Conservation (phyloP, 2,113 vertebrate genomes). For the Fulmarus glacialis region DNA sequence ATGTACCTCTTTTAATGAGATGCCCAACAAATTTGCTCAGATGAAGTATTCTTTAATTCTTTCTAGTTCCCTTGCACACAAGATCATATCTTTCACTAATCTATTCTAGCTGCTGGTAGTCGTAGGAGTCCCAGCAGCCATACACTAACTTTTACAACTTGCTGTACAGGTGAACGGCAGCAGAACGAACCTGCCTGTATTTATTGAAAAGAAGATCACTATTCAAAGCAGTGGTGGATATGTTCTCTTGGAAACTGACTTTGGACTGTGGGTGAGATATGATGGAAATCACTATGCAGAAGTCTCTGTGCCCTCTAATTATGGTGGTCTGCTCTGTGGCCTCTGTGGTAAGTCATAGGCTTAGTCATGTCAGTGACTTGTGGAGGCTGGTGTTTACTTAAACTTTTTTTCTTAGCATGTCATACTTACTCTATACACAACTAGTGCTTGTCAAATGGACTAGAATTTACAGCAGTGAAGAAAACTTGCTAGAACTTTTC, state of each 20-base stretch:
- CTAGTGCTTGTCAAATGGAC: neutral
- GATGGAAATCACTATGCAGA: slow-evolving; percentile 89
- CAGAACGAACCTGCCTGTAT: slow-evolving; percentile 74
- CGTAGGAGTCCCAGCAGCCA: neutral
- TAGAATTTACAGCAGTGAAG: neutral
- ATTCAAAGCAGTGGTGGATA: slow-evolving; percentile 85
- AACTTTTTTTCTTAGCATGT: neutral
- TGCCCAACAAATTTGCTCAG: neutral
- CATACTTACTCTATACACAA: neutral
- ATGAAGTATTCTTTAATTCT: neutral
- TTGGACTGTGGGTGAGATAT: slow-evolving; percentile 84
- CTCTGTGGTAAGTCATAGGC: slow-evolving; percentile 82
- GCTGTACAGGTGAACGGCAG: slow-evolving; percentile 76
- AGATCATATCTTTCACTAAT: neutral
- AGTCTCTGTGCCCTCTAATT: slow-evolving; percentile 79
- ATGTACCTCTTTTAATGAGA: neutral
- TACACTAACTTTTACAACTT: neutral
- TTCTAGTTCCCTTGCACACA: neutral
- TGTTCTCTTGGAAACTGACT: slow-evolving; percentile 82
- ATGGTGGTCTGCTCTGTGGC: slow-evolving; percentile 82
- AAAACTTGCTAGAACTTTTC: neutral
- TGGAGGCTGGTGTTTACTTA: neutral
- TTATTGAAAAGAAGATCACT: slow-evolving; percentile 62
- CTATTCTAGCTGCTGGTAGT: neutral
- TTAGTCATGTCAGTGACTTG: neutral